phyloP scores from a whole-genome alignment of 2,888 invertebrate species.

The Erebia palarica region DNA sequence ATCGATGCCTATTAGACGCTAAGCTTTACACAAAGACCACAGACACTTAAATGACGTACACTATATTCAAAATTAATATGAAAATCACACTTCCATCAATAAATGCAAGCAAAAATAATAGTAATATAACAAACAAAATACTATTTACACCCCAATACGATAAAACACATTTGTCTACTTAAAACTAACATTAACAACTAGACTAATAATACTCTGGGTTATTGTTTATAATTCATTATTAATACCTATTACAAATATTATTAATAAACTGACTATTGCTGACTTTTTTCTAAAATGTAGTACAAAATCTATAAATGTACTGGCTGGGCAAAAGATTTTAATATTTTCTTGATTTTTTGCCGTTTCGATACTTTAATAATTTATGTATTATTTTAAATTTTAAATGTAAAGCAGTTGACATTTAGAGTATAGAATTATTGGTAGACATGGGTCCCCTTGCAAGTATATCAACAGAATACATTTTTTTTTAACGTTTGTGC shows the following conservation, averaged over 20 bases:
- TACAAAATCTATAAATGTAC: background rate
- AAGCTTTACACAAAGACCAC: background rate
- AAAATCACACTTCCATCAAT: conserved; percentile 47
- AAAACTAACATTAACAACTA: conserved; percentile 56
- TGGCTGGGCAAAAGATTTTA: background rate
- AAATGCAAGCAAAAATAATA: conserved; percentile 47
- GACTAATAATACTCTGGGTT: conserved; percentile 72
- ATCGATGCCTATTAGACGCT: too few relatives aligned
- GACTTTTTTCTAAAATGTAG: conserved; percentile 42
- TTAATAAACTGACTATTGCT: conserved; percentile 41
- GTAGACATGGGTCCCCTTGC: too few relatives aligned
- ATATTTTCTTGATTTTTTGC: background rate
- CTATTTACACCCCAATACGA: conserved; percentile 44
- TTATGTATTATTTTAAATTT: too few relatives aligned
- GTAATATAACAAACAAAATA: conserved; percentile 27
- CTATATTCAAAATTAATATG: background rate
- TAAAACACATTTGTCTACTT: conserved; percentile 65
- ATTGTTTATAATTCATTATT: conserved; percentile 48
- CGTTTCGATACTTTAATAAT: background rate
- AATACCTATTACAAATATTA: conserved; percentile 18
- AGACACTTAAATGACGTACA: background rate
- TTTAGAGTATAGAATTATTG: too few relatives aligned
- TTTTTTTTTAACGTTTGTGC: too few relatives aligned
- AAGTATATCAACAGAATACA: too few relatives aligned
- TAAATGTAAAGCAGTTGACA: too few relatives aligned